Conservation (phyloP, 2,113 vertebrate genomes). For the Microtus oregoni region DNA sequence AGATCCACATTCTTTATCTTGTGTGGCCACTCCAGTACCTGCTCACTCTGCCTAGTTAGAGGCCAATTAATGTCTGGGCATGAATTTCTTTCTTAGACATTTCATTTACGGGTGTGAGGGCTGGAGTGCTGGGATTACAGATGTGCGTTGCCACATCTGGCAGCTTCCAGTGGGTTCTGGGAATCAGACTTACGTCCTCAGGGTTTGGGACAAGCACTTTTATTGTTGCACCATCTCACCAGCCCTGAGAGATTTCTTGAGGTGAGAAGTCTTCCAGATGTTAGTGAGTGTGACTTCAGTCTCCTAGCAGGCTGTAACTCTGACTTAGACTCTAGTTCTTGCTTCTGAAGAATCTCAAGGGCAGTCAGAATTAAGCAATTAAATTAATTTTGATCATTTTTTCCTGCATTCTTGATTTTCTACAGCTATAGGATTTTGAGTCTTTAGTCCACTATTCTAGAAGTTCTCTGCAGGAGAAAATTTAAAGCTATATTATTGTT, state of each 20-base stretch:
- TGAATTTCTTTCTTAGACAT: background rate
- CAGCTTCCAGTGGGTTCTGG: background rate
- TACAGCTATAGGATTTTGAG: background rate
- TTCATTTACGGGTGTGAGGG: background rate
- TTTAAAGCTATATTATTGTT: background rate
- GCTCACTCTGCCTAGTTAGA: background rate
- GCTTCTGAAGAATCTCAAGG: background rate
- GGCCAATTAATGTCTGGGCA: background rate
- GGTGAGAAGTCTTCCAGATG: background rate
- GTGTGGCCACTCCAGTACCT: background rate
- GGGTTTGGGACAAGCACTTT: background rate
- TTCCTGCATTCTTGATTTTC: background rate
- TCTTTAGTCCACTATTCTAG: background rate
- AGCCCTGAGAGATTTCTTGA: background rate
- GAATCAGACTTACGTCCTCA: background rate
- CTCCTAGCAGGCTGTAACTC: background rate
- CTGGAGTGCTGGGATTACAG: background rate
- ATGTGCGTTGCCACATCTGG: background rate
- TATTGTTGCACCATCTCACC: background rate
- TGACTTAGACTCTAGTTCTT: background rate
- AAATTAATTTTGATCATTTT: background rate
- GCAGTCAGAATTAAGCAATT: background rate
- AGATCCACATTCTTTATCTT: background rate
- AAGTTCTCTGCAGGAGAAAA: background rate
- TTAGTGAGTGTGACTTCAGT: rapidly evolving